phyloP scores from a whole-genome alignment of 1,140 invertebrate species.

The Copidosoma floridanum region DNA sequence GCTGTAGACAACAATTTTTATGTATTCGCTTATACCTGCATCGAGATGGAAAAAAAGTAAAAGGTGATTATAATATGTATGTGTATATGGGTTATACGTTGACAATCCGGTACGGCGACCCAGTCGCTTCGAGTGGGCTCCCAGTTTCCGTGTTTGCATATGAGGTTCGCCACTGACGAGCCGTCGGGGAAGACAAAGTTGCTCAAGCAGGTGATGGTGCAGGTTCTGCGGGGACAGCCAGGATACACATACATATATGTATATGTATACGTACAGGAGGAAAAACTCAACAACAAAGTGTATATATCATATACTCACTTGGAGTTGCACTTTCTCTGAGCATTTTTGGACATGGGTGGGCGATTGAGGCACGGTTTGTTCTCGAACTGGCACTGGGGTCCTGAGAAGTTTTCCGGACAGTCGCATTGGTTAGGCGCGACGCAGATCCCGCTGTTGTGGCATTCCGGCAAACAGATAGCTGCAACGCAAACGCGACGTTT shows the following conservation, averaged over 20 bases:
- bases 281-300: conserved; percentile 4
- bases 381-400: conserved; percentile 73
- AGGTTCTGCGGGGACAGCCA: conserved; percentile 28
- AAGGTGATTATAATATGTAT: neutral
- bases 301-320: conserved; percentile 54
- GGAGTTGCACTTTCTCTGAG: conserved; percentile 62
- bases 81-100: conserved; percentile 61
- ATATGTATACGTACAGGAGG: neutral
- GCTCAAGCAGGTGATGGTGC: conserved; percentile 63
- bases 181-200: conserved; percentile 70
- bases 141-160: conserved; percentile 68
- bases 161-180: conserved; percentile 60
- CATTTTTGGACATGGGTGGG: conserved; percentile 66
- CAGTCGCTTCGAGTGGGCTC: conserved; percentile 60
- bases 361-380: conserved; percentile 67
- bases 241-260: no score
- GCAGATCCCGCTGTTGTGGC: conserved; percentile 79
- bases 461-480: conserved; percentile 73
- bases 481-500: conserved; percentile 29
- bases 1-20: conserved; percentile 56
- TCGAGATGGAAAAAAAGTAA: neutral
- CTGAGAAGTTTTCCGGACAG: conserved; percentile 71
- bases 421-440: conserved; percentile 67
- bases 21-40: no score
- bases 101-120: conserved; percentile 64